These are phyloP conservation scores for Cydia splendana DNA, from an alignment of 1,140 invertebrate species.

Conservation along the genomic window DNA sequence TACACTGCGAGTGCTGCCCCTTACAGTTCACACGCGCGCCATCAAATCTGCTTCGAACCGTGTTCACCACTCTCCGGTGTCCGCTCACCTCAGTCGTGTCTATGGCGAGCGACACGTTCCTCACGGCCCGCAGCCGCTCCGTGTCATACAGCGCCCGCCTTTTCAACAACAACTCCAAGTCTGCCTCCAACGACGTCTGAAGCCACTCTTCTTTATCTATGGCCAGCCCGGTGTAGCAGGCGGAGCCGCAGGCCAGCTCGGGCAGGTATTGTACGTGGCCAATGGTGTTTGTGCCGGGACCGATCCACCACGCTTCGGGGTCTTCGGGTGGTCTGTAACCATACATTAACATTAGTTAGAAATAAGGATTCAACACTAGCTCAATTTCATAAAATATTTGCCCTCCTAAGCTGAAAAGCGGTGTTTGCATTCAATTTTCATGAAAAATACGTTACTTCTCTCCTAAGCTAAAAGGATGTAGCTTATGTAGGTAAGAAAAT, in stretches of 20 bases:
- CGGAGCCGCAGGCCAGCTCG: constrained; percentile 48
- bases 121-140: constrained; percentile 35
- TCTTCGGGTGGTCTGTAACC: neutral
- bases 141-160: constrained; percentile 41
- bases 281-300: neutral
- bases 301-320: constrained; percentile 46
- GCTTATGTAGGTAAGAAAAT: no score
- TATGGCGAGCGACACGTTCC: constrained; percentile 42
- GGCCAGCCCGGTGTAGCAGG: constrained; percentile 2
- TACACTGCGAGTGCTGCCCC: no score
- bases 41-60: no score
- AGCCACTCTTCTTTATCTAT: neutral
- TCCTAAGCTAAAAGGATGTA: no score
- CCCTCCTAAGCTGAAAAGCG: no score
- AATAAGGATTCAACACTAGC: no score
- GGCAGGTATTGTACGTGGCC: constrained; percentile 6
- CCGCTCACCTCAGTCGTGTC: constrained; percentile 44
- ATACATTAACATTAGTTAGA: neutral
- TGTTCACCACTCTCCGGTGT: neutral
- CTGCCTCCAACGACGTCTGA: constrained; percentile 37
- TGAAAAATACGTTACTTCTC: no score
- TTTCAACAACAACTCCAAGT: constrained; percentile 40
- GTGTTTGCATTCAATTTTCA: no score
- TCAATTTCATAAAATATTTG: neutral
- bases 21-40: no score